A percentile compares a stretch with the other conserved stretches of the same genome.
phyloP scores from a whole-genome alignment of 2,113 vertebrate genomes.

The Plotosus lineatus region DNA sequence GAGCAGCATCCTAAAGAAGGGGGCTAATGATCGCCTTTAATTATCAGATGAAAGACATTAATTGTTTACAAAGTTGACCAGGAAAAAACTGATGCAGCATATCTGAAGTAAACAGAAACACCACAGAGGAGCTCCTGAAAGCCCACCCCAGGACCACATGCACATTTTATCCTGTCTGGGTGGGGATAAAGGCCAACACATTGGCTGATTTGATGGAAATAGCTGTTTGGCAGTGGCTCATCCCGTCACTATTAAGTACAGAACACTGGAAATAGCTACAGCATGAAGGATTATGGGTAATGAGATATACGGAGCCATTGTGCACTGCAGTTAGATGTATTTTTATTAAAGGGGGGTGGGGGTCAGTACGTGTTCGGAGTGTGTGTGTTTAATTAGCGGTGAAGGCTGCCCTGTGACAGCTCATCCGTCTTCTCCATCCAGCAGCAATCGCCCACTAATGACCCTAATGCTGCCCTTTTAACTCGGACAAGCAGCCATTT shows the following conservation, averaged over 20 bases:
- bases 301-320: too few species aligned
- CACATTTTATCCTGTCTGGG: not conserved
- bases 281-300: not conserved
- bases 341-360: too few species aligned
- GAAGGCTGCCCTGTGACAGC: conserved; percentile 56
- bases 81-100: too few species aligned
- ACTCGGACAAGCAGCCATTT: not conserved
- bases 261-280: not conserved
- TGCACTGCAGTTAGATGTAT: not conserved
- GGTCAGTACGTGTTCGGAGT: too few species aligned
- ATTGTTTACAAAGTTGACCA: too few species aligned
- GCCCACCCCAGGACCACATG: not conserved
- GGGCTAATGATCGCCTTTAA: too few species aligned
- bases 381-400: conserved; percentile 63
- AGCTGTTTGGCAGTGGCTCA: not conserved
- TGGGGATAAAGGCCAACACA: not conserved
- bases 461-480: conserved; percentile 41
- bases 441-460: conserved; percentile 67
- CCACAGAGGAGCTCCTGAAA: not conserved
- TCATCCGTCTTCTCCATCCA: conserved; percentile 68
- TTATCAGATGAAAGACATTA: too few species aligned
- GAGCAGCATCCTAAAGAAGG: too few species aligned
- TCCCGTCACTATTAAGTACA: not conserved
- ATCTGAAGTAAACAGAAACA: too few species aligned
- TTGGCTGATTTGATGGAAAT: not conserved